Percentiles rank a stretch among this genome's conserved stretches.
Evolutionary conservation across 2,888 invertebrate genomes (phyloP).

Genomic region (Bellardia pandia): DNA sequence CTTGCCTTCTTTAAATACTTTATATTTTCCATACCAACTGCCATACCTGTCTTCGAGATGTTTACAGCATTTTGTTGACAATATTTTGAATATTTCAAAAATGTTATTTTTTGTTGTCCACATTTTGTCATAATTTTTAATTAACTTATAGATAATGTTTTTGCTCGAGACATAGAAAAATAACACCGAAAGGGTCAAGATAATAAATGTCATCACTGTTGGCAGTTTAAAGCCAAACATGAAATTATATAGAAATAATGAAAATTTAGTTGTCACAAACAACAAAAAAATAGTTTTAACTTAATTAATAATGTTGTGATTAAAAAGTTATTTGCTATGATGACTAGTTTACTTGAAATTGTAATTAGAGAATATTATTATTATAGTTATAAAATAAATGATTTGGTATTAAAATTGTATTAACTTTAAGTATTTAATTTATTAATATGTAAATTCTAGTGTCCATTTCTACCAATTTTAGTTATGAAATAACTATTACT

Average conservation of each 20-base stretch:
- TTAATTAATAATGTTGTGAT: neutral
- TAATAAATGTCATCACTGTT: constrained; percentile 37
- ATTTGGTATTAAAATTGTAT: too few relatives aligned
- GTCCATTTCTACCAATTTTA: too few relatives aligned
- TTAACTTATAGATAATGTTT: constrained; percentile 36
- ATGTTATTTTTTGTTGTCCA: constrained; percentile 28
- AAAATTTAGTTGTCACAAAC: constrained; percentile 4
- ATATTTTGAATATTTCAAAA: constrained; percentile 22
- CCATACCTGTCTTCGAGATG: constrained; percentile 10
- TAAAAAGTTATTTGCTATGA: neutral
- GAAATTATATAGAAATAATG: neutral
- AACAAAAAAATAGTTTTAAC: neutral
- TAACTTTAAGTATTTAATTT: too few relatives aligned
- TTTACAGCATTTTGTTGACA: constrained; percentile 41
- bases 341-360: neutral
- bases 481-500: too few relatives aligned
- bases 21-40: constrained; percentile 5
- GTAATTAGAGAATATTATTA: neutral
- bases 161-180: neutral
- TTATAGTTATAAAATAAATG: neutral
- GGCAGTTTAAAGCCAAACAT: neutral
- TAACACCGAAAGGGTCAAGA: constrained; percentile 38
- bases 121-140: constrained; percentile 51
- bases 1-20: neutral
- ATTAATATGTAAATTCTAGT: too few relatives aligned